Base-by-base conservation (phyloP, 1,140 invertebrate species). In the Drosophila erecta region DNA sequence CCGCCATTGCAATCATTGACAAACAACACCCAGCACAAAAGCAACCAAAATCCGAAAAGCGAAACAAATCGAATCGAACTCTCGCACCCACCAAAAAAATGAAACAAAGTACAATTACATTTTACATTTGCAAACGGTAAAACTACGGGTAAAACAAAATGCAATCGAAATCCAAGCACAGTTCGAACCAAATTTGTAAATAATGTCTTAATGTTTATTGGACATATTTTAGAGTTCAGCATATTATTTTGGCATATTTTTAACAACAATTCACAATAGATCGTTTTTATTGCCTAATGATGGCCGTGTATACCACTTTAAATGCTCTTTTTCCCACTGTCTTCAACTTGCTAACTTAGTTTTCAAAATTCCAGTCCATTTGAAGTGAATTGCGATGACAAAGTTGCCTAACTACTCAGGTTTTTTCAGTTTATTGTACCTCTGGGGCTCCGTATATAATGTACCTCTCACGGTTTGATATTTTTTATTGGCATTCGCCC, bases 1-100 rank as follows among this genome's bases (percentile, higher is more conserved):
- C 56, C 56, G 22, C 24, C 35, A 46, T 35, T 79, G 71, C 77
- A 80, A 64, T 71, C 78, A 80, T 76, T 80, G 71, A 76, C 50
- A 65, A 75, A 61, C 44, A 55, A 65, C 24, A 17, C 0, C 17
- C 17, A 17, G 14, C n/a, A 33, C n/a, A 64, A 12, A 60, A 41
- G 40, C 30, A 65, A 30, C 30, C 14, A 30, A 51, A 49, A 50
- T 17, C 33, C 46, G 24, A 49, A 50, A 49, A 41, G 2, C 20
- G 33, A 41, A 24, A 59, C 33, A 64, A 59, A 60, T 37, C 41
- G 43, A 61, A 61, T 58, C 33, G 14, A 61, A 47, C 10, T 35
- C 30, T 40, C 24, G 59, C 11, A 40, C 33, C 3, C 8, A 44
- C 41, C 3, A 37, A 43, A 67, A 17, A 8, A 49, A 37, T 20